Conservation (phyloP, 53 echinoderm and acorn worm genomes). For the Echinometra lucunter region DNA sequence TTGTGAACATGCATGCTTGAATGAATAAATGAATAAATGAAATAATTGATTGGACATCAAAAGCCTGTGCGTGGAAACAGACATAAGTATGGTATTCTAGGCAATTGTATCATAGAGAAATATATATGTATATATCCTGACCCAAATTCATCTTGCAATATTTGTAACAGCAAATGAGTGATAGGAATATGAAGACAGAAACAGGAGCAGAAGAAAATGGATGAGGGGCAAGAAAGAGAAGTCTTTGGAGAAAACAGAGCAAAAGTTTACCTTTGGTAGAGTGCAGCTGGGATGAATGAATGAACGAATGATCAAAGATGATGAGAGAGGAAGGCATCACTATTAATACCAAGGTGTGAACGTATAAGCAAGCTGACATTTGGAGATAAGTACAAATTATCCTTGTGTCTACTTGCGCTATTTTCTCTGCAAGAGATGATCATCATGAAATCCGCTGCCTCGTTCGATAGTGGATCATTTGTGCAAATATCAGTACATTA, state of each 20-base stretch:
- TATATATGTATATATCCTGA: too few species aligned
- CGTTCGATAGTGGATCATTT: neutral
- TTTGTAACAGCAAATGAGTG: too few species aligned
- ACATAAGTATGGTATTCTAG: too few species aligned
- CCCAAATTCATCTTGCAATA: too few species aligned
- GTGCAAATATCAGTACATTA: neutral
- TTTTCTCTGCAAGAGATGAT: slow-evolving; percentile 3
- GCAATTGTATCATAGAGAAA: too few species aligned
- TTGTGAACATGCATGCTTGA: too few species aligned
- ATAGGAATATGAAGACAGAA: neutral
- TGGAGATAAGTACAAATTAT: slow-evolving; percentile 41
- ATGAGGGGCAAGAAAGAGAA: neutral
- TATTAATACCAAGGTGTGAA: slow-evolving; percentile 47
- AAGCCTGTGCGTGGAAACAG: too few species aligned
- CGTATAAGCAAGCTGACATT: slow-evolving; percentile 18
- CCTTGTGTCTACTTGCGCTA: slow-evolving; percentile 15
- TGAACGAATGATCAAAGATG: neutral
- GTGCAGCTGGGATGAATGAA: neutral
- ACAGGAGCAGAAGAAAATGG: neutral
- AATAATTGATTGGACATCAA: too few species aligned
- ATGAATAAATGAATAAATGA: too few species aligned
- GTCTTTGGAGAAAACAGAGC: neutral
- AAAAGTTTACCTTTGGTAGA: neutral
- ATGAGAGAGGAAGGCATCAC: slow-evolving; percentile 25
- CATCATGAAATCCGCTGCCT: neutral